These are phyloP conservation scores for Drosophila tropicalis DNA, from an alignment of 1,140 invertebrate genomes.

Conservation along the genomic window DNA sequence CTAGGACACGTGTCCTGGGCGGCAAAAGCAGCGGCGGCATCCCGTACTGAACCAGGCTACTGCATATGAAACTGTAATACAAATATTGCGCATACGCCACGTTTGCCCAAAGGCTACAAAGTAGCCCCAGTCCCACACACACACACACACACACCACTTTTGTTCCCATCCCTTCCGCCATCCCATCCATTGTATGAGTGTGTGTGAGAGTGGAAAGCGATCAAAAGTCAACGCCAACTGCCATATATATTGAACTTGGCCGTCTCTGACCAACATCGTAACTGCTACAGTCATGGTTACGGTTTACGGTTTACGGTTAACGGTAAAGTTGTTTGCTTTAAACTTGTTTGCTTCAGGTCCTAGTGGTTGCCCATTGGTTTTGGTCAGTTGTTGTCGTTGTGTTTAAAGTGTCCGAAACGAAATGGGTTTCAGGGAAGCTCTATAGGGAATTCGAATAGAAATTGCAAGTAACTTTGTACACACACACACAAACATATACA, in stretches of 20 bases:
- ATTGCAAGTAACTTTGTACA: constrained; percentile 4
- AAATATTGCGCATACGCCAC: constrained; percentile 78
- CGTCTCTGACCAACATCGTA: constrained; percentile 34
- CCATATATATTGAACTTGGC: constrained; percentile 66
- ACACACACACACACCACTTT: no score
- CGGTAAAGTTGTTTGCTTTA: constrained; percentile 57
- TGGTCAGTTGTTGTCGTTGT: constrained; percentile 13
- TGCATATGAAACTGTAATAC: constrained; percentile 73
- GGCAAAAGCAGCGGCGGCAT: constrained; percentile 16
- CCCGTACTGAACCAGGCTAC: constrained; percentile 18
- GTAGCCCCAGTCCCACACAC: constrained; percentile 22
- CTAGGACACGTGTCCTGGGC: constrained; percentile 51
- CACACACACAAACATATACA: no score
- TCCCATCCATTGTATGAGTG: constrained; percentile 7
- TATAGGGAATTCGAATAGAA: constrained; percentile 11
- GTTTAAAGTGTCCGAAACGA: constrained; percentile 11
- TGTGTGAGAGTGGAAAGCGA: constrained; percentile 47
- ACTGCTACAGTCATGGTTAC: constrained; percentile 53
- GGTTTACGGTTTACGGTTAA: constrained; percentile 45
- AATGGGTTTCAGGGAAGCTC: constrained; percentile 6
- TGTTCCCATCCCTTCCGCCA: background rate
- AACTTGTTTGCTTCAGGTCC: constrained; percentile 39
- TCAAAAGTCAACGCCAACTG: constrained; percentile 75
- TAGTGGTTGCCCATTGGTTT: constrained; percentile 6
- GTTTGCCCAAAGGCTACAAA: constrained; percentile 49